phyloP scores from a whole-genome alignment of 1,140 invertebrate genomes.

The Lamellibrachia luymesi region DNA sequence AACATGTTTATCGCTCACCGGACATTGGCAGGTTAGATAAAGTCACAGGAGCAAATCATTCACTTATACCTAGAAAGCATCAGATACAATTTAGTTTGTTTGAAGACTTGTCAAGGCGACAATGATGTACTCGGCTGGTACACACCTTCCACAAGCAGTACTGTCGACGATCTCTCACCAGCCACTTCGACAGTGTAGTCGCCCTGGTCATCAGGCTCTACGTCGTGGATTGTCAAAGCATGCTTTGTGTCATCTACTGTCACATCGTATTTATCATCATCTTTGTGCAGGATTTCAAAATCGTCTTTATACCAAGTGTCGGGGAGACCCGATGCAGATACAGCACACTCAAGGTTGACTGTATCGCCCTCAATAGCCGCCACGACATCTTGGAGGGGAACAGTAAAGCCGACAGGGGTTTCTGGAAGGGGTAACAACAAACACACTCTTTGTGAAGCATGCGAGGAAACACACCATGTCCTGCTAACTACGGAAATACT shows the following conservation, averaged over 20 bases:
- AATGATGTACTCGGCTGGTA: background rate
- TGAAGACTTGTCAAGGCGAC: background rate
- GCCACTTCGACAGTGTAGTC: constrained; percentile 82
- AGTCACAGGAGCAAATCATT: background rate
- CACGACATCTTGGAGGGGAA: constrained; percentile 74
- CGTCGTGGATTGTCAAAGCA: constrained; percentile 38
- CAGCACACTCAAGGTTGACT: constrained; percentile 30
- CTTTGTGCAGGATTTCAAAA: constrained; percentile 50
- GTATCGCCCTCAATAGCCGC: constrained; percentile 43
- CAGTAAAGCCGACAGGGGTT: constrained; percentile 25
- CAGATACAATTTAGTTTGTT: background rate
- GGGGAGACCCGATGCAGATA: constrained; percentile 70
- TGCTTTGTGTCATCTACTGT: constrained; percentile 30
- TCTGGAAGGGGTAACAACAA: background rate
- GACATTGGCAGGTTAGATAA: background rate
- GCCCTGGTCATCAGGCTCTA: constrained; percentile 74
- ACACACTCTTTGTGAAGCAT: no score
- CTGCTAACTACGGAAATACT: no score
- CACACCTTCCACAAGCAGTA: constrained; percentile 67
- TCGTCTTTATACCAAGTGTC: constrained; percentile 83
- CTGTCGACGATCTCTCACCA: constrained; percentile 77
- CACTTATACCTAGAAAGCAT: background rate
- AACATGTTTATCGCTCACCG: background rate
- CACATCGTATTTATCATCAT: constrained; percentile 1
- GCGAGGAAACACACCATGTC: no score